Evolutionary conservation across 2,888 invertebrate species (phyloP).

Genomic region (Frankliniella fusca): DNA sequence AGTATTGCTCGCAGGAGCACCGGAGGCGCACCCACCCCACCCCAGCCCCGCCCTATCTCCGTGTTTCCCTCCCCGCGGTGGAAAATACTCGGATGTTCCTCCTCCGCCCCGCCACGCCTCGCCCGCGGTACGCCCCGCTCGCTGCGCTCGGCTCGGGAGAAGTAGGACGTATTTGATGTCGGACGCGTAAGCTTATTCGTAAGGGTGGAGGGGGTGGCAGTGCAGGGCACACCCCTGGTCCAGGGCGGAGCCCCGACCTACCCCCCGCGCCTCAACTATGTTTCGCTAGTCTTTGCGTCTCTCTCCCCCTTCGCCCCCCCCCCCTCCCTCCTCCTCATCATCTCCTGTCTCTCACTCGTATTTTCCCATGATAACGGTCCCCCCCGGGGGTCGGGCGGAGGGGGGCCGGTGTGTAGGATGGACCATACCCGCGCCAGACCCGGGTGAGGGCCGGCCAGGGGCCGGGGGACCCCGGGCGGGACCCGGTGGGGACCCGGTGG

Average conservation of each 20-base stretch:
- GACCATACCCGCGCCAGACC: too few relatives aligned
- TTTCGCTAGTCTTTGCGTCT: neutral
- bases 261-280: neutral
- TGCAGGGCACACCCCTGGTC: neutral
- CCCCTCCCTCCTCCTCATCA: neutral
- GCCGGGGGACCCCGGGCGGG: too few relatives aligned
- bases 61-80: neutral
- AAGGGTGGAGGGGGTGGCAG: neutral
- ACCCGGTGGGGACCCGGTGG: too few relatives aligned
- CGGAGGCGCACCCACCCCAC: neutral
- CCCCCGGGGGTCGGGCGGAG: too few relatives aligned
- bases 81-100: neutral
- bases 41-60: neutral
- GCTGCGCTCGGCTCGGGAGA: neutral
- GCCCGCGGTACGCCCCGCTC: neutral
- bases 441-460: too few relatives aligned
- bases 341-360: neutral
- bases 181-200: conserved; percentile 10
- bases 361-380: too few relatives aligned
- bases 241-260: neutral
- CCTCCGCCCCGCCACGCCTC: neutral
- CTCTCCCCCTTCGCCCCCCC: neutral
- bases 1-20: neutral
- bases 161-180: conserved; percentile 22
- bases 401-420: too few relatives aligned